Base-by-base conservation (phyloP, 2,888 invertebrate species). In the Entomobrya proxima region DNA sequence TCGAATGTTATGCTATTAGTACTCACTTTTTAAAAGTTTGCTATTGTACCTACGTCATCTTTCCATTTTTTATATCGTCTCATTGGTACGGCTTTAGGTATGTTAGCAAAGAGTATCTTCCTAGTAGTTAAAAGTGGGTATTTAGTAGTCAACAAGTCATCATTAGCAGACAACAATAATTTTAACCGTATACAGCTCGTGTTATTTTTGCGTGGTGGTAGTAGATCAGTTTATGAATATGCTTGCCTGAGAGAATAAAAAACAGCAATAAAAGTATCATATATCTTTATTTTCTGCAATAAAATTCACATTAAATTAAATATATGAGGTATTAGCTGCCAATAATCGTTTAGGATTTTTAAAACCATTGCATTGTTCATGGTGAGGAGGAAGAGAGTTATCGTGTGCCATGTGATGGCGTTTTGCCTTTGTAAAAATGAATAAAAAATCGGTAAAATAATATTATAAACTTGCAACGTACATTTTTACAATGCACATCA, bases 291-390 rank as follows among this genome's bases (percentile, higher is more conserved):
- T 21, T 37, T 67, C 27, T 67, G 67, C 44, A 67, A 67, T 67
- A 67, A 67, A 67, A 67, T 44, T 67, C 67, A 11, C 67, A 67
- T 67, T 67, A 67, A 67, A 67, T 40, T 67, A 67, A 67, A 67
- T 37, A 24, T 67, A 67, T 67, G 67, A 67, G 67, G 40, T 67
- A 67, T 67, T 67, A 67, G 67, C 7, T 67, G 67, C 44, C 67
- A 67, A 67, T 67, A 67, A 67, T 40, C 67, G 67, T 67, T 67
- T 67, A 67, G 2, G 24, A 40, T 44, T 67, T 67, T 67, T 67
- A 40, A 4, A 24, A 9, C 24, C 64, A 18, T 5, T 24, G 11
- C 6, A 27, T 15, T n/a, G 2, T n/a, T 32, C 2, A 37, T 37
- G 21, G 18, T 35, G 18, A 64, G 5, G 11, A 64, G 35, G 3